These are phyloP conservation scores for Metalampra italica DNA, from an alignment of 2,888 invertebrate species.

Conservation along the genomic window DNA sequence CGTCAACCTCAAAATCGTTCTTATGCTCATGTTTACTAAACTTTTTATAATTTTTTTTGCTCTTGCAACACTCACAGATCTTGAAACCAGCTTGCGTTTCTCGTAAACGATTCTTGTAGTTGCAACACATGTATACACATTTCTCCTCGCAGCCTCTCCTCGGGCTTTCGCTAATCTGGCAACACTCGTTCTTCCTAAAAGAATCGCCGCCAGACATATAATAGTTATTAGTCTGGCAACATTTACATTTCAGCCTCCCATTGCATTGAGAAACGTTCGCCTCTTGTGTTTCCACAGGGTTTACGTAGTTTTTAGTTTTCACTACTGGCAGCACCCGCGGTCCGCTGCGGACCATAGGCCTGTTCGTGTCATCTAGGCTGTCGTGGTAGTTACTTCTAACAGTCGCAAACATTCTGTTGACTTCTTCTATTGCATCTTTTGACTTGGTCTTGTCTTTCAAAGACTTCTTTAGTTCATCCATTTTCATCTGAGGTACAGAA, in stretches of 20 bases:
- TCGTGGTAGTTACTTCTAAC: slow-evolving; percentile 29
- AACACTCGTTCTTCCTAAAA: slow-evolving; percentile 27
- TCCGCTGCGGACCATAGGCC: slow-evolving; percentile 50
- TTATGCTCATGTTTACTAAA: background rate
- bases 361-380: slow-evolving; percentile 33
- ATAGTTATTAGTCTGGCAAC: slow-evolving; percentile 34
- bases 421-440: slow-evolving; percentile 62
- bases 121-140: slow-evolving; percentile 42
- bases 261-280: background rate
- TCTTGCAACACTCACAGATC: slow-evolving; percentile 33
- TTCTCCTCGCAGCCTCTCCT: slow-evolving; percentile 17
- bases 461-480: slow-evolving; percentile 58
- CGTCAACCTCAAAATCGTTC: background rate
- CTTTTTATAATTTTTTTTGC: background rate
- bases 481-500: slow-evolving; percentile 66
- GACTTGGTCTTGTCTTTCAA: slow-evolving; percentile 52
- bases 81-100: slow-evolving; percentile 20
- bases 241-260: slow-evolving; percentile 23
- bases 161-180: slow-evolving; percentile 17
- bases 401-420: slow-evolving; percentile 65
- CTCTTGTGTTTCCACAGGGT: background rate
- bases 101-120: slow-evolving; percentile 29
- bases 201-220: slow-evolving; percentile 57
- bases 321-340: slow-evolving; percentile 65
- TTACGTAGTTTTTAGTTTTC: slow-evolving; percentile 27